Evolutionary conservation across 2,888 invertebrate genomes (phyloP).

Genomic region (Apamea anceps): DNA sequence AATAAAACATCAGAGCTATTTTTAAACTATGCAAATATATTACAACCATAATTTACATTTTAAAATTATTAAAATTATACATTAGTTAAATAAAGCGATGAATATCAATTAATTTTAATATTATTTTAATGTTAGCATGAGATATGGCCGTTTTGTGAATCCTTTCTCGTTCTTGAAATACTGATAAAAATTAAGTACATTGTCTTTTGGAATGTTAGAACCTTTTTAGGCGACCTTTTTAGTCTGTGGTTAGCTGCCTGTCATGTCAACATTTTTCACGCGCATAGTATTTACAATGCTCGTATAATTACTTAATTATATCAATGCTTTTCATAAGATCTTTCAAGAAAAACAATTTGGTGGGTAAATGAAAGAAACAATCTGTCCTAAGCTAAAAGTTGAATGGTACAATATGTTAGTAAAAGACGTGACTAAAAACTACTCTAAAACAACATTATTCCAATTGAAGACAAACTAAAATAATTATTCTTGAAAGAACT

Average conservation of each 20-base stretch:
- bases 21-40: conserved; percentile 83
- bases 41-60: conserved; percentile 84
- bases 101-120: conserved; percentile 57
- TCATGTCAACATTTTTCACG: conserved; percentile 15
- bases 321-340: conserved; percentile 5
- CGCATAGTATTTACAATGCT: conserved; percentile 23
- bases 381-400: conserved; percentile 18
- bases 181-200: conserved; percentile 77
- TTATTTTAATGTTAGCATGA: conserved; percentile 52
- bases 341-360: conserved; percentile 20
- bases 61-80: conserved; percentile 71
- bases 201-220: conserved; percentile 38
- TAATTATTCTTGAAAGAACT: conserved; percentile 59
- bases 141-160: conserved; percentile 42
- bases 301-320: conserved; percentile 3
- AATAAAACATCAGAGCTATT: conserved; percentile 60
- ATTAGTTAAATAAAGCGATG: conserved; percentile 69
- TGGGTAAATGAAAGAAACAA: conserved; percentile 19
- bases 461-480: conserved; percentile 65
- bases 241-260: conserved; percentile 58
- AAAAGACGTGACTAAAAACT: conserved; percentile 56
- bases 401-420: conserved; percentile 47
- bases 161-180: conserved; percentile 65
- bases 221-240: conserved; percentile 18
- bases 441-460: conserved; percentile 66